Base-by-base conservation (phyloP, 2,113 vertebrate genomes). In the Brevimyrus niger region DNA sequence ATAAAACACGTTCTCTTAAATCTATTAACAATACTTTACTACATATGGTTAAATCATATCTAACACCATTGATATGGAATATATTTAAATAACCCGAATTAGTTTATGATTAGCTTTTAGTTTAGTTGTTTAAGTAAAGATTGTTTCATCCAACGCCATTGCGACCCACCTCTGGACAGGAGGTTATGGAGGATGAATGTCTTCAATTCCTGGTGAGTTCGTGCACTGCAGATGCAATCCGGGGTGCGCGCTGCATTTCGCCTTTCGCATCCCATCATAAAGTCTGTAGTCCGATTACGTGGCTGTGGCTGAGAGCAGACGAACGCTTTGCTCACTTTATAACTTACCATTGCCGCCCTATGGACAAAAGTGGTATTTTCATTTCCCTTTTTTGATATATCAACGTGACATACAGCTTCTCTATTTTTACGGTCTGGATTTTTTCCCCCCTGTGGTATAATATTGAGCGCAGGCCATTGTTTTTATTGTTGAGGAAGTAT, bases 341-440 rank as follows among this genome's bases (percentile, higher is more conserved):
- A 19, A 88, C 19, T 19, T 46, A 85, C 47, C 76, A 90, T 86
- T 87, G 76, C 87, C 91, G 90, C 89, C 53, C 23, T 58, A 73
- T 89, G 90, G 87, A 84, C 82, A 89, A 87, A 38, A 82, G 6
- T 23, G 47, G 69, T 89, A 90, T 9, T n/a, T 53, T 58, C 11
- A 27, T 69, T 69, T 27, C 31, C 1, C 9, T 65, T 65, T 27
- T 69, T 13, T 13, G 61, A 69, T 27, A 13, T 31, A 69, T 31
- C n/a, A 69, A 53, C 13, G 13, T 87, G 50, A 38, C 44, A 53
- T 35, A 51, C 27, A 53, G 13, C 50, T 53, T 87, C 50, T 87
- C 31, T 80, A 46, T 21, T 65, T 65, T 86, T 11, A 82, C 27
- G 21, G 87, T 55, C 21, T 15, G 50, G 19, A 44, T 35, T 51